Evolutionary conservation across 2,888 invertebrate genomes (phyloP).

Genomic region (Metellina segmentata): DNA sequence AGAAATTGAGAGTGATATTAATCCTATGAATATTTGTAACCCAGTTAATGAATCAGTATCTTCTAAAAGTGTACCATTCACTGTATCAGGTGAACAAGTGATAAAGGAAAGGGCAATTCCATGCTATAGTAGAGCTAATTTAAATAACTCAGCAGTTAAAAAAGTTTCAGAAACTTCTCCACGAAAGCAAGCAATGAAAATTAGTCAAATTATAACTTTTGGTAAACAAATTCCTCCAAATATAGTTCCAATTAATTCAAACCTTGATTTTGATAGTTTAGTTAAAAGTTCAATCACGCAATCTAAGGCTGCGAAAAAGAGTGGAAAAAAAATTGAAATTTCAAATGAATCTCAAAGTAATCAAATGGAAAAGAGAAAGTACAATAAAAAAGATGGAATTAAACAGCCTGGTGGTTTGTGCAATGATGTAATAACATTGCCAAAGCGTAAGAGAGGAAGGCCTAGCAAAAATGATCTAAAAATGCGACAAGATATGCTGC

Average conservation of each 20-base stretch:
- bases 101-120: constrained; percentile 7
- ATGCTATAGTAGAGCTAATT: constrained; percentile 39
- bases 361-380: not conserved
- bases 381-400: constrained; percentile 46
- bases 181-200: constrained; percentile 16
- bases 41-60: not conserved
- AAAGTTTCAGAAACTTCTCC: not conserved
- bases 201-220: constrained; percentile 37
- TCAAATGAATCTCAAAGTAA: not conserved
- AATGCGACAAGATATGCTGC: too few species aligned
- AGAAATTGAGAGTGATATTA: not conserved
- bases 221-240: constrained; percentile 32
- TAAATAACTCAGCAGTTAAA: not conserved
- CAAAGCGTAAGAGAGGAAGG: constrained; percentile 42
- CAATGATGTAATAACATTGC: not conserved
- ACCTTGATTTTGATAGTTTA: constrained; percentile 36
- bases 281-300: constrained; percentile 6
- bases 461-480: constrained; percentile 19
- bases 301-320: not conserved
- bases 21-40: not conserved
- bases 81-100: not conserved
- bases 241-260: not conserved
- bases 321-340: not conserved
- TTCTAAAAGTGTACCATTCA: not conserved
- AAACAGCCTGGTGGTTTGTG: constrained; percentile 9